phyloP scores from a whole-genome alignment of 2,888 invertebrate species.

The Ornithoptera priamus region DNA sequence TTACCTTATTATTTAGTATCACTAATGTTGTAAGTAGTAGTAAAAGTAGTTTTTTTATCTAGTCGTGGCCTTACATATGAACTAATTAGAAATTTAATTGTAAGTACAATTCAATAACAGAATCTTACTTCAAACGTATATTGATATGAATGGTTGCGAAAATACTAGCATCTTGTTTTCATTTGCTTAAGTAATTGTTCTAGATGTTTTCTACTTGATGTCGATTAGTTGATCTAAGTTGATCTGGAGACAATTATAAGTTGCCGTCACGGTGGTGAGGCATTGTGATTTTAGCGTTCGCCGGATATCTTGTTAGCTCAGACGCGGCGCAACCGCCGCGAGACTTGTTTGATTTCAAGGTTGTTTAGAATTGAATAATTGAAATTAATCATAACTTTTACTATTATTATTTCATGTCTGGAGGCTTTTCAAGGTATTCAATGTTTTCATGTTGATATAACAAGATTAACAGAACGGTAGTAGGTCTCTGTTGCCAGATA shows the following conservation, averaged over 20 bases:
- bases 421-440: background rate
- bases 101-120: too few species aligned
- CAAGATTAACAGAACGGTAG: background rate
- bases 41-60: too few species aligned
- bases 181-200: conserved; percentile 44
- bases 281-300: conserved; percentile 48
- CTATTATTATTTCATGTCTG: conserved; percentile 6
- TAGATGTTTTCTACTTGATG: conserved; percentile 52
- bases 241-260: conserved; percentile 59
- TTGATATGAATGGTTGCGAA: background rate
- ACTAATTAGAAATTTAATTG: too few species aligned
- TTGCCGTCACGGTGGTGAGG: conserved; percentile 37
- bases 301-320: conserved; percentile 37
- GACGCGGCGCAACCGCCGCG: conserved; percentile 40
- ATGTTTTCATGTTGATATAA: conserved; percentile 2
- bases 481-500: too few species aligned
- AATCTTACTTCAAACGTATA: too few species aligned
- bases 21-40: too few species aligned
- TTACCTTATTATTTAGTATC: too few species aligned
- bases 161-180: background rate
- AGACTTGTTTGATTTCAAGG: conserved; percentile 31
- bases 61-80: too few species aligned
- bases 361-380: conserved; percentile 21
- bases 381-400: conserved; percentile 26
- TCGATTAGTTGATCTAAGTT: conserved; percentile 67